Evolutionary conservation across 2,113 vertebrate species (phyloP), one percentile per base, ranked within the genome.

Genomic region (Chaetodon auriga): DNA sequence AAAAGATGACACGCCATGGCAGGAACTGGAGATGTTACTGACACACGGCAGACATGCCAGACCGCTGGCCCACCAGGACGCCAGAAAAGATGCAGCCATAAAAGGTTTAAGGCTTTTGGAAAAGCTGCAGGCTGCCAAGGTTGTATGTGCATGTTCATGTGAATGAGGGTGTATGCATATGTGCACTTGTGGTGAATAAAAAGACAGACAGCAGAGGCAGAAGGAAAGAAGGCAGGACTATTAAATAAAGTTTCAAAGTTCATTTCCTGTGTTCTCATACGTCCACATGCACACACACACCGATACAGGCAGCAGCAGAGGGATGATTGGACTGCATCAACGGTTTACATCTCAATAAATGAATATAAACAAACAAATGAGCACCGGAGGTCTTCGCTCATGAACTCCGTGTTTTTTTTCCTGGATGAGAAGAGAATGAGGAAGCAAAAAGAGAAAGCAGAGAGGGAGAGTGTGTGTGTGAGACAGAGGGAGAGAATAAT

Each of bases 351-450:
- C 75, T 80, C 68, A 72, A 69, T 82, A 81, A 89, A 69, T 38
- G 30, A 76, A 74, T 66, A 58, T 61, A 86, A 89, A 92, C 84
- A 88, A 83, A 86, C 61, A 89, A 84, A 89, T 64, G 72, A 86
- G 81, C 21, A 71, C 45, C 7, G 4, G 38, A 55, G 54, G 60
- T 76, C 70, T 71, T 66, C 48, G 74, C 68, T 80, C 63, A 61
- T 66, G 78, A 70, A 81, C 66, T 46, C 38, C 0, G 6, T 35
- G 18, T 75, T 66, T 30, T 30, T 30, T 30, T 30, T 30, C 30
- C 30, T 30, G 30, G 1, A 30, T 30, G 30, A 30, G 30, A 30
- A 4, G 25, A 43, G n/a, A 72, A 23, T 30, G 25, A 49, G 9
- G 21, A 35, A 12, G 45, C 3, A 14, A 9, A 18, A 38, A 61